Base-by-base conservation (phyloP, 2,888 invertebrate genomes). In the Mechanitis mazaeus region DNA sequence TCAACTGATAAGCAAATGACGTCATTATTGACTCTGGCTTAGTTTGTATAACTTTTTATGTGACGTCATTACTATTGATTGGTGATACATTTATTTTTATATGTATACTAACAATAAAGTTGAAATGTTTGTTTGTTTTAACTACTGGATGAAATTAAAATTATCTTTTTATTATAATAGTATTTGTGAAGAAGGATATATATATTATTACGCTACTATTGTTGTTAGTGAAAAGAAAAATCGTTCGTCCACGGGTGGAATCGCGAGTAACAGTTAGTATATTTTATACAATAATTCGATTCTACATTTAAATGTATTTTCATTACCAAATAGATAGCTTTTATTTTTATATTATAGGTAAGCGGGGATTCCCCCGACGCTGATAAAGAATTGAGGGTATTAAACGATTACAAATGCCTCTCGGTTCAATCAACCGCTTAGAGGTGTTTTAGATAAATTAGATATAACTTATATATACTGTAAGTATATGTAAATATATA, bases 321-420 rank as follows among this genome's bases (percentile, higher is more conserved):
- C n/a, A 20, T 3, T 20, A 47, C 12, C n/a, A 47, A 47, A 47
- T n/a, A 47, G 82, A 81, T 78, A 81, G 77, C 77, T 79, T 83
- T 79, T 85, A 84, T 87, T 84, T 77, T 81, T 83, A 79, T 77
- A 82, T 83, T 82, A 83, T 86, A 82, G 81, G 72, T 71, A 75
- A 75, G 77, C 71, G 73, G 72, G 72, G 75, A 76, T 77, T 75
- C 81, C 78, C 83, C 84, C 77, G 69, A 72, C 73, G 74, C 85
- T 88, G 90, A 91, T 91, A 91, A 90, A 90, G 90, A 90, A 91
- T 85, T 87, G 87, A 82, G 87, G 88, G 90, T 90, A 90, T 90
- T 91, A 91, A 90, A 89, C 89, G 90, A 88, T 90, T 88, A 89
- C 90, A 89, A 90, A 89, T 89, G 89, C 88, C 87, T 87, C 81